phyloP scores from a whole-genome alignment of 2,113 vertebrate genomes.

The Gambusia affinis region DNA sequence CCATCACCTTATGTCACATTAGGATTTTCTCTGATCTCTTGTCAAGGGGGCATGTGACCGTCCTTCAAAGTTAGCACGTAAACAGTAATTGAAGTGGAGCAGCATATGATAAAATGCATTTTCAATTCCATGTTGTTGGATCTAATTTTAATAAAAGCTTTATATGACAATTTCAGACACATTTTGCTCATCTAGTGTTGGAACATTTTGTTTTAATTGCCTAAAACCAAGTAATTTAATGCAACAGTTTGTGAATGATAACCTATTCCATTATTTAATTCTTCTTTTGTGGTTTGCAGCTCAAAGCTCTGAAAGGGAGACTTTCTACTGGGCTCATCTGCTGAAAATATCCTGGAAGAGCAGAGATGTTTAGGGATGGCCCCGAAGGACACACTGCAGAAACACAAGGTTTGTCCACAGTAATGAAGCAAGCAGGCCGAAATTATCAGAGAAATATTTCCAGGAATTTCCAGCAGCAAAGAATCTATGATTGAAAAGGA shows the following conservation, averaged over 20 bases:
- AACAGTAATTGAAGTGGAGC: background rate
- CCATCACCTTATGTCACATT: background rate
- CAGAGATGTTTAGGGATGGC: slow-evolving; percentile 31
- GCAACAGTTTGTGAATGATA: background rate
- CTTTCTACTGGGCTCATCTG: slow-evolving; percentile 1
- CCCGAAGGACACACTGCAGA: slow-evolving; percentile 7
- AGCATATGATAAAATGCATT: background rate
- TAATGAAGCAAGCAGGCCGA: slow-evolving; percentile 6
- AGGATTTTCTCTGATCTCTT: background rate
- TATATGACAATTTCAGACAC: background rate
- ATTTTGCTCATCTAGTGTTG: background rate
- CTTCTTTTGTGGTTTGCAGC: slow-evolving; percentile 6
- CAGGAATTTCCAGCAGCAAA: background rate
- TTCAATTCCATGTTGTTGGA: background rate
- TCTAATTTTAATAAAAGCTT: background rate
- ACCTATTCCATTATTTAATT: background rate
- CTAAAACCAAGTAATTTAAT: background rate
- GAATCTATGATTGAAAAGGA: background rate
- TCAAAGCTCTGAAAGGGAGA: background rate
- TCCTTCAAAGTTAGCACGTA: slow-evolving; percentile 15
- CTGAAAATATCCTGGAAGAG: slow-evolving; percentile 19
- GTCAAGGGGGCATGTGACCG: background rate
- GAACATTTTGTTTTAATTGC: background rate
- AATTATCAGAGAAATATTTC: background rate
- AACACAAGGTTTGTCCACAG: background rate